Evolutionary conservation across 2,888 invertebrate species (phyloP).

Genomic region (Zonitis immaculata): DNA sequence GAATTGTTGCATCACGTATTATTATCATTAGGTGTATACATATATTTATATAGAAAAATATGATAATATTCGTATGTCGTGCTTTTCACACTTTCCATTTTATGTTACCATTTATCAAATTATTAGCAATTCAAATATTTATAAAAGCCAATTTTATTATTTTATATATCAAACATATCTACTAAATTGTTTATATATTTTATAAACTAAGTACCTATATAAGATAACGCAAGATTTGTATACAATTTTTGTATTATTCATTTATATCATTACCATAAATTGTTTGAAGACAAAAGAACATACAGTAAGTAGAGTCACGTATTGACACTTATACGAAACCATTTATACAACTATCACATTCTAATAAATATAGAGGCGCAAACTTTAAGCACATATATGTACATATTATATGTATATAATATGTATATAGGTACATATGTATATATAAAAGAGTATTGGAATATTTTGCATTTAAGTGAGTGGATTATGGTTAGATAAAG

Average conservation of each 20-base stretch:
- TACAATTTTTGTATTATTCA: not conserved
- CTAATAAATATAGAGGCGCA: conserved; percentile 7
- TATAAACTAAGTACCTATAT: no score
- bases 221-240: conserved; percentile 22
- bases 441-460: not conserved
- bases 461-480: conserved; percentile 1
- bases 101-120: conserved; percentile 6
- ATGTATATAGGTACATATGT: no score
- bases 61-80: conserved; percentile 23
- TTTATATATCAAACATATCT: not conserved
- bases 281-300: conserved; percentile 13
- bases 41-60: no score
- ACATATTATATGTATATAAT: no score
- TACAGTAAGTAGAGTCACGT: conserved; percentile 24
- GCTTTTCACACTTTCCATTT: conserved; percentile 35
- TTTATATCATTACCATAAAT: conserved; percentile 29
- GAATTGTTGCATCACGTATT: no score
- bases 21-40: no score
- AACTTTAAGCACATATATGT: not conserved
- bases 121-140: conserved; percentile 28
- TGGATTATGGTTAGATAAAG: not conserved
- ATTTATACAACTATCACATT: conserved; percentile 3
- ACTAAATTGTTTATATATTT: not conserved
- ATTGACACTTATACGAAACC: conserved; percentile 10
- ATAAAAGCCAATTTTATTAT: conserved; percentile 1